A percentile compares a stretch with the other conserved stretches of the same genome.
These are phyloP conservation scores for Eutolmus rufibarbis DNA, from an alignment of 2,888 invertebrate species.

Conservation along the genomic window DNA sequence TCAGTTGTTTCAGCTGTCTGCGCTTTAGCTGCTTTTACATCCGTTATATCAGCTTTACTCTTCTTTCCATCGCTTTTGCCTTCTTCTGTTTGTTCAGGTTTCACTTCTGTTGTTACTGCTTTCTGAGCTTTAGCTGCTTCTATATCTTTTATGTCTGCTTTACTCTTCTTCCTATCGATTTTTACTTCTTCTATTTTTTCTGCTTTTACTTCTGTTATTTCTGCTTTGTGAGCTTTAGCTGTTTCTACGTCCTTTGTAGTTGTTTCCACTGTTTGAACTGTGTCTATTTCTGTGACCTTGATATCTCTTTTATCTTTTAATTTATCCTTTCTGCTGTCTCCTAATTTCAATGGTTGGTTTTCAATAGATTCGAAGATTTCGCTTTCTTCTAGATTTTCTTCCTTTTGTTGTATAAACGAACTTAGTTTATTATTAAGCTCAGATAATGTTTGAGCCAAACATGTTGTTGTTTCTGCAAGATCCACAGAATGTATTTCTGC, in stretches of 20 bases:
- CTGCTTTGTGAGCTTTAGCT: not conserved
- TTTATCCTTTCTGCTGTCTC: conserved; percentile 11
- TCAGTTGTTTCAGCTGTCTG: conserved; percentile 11
- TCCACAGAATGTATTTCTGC: conserved; percentile 34
- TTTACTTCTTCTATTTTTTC: conserved; percentile 45
- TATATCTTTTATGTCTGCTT: not conserved
- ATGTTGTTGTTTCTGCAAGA: conserved; percentile 42
- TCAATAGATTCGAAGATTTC: not conserved
- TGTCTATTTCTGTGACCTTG: conserved; percentile 22
- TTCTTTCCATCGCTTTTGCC: not conserved
- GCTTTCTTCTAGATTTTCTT: not conserved
- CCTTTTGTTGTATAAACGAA: not conserved
- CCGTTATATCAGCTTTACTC: not conserved
- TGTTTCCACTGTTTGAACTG: not conserved
- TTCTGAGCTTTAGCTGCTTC: conserved; percentile 10
- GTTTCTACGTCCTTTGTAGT: not conserved
- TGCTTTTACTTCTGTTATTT: conserved; percentile 46
- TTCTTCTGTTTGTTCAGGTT: not conserved
- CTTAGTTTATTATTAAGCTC: conserved; percentile 24
- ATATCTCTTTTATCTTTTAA: not conserved
- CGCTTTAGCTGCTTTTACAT: not conserved
- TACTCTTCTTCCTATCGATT: not conserved
- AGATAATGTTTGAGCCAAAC: conserved; percentile 24
- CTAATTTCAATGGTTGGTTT: not conserved
- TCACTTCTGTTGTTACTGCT: conserved; percentile 39